Evolutionary conservation across 2,888 invertebrate genomes (phyloP).

Genomic region (Acronicta alni): DNA sequence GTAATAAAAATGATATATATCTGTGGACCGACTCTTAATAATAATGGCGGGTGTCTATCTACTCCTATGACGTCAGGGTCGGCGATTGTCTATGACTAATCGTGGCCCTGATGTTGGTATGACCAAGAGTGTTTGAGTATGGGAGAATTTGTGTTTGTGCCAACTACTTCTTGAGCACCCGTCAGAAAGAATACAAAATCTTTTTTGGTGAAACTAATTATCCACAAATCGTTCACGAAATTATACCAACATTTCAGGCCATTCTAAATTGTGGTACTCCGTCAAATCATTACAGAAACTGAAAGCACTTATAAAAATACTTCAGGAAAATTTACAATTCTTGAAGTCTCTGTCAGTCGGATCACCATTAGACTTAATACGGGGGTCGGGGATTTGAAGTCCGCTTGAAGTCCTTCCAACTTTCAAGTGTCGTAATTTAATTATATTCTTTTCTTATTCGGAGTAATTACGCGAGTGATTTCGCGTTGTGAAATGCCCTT

Average conservation of each 20-base stretch:
- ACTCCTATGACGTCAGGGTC: slow-evolving; percentile 36
- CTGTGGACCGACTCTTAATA: slow-evolving; percentile 34
- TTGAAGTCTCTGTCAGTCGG: slow-evolving; percentile 34
- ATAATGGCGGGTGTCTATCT: slow-evolving; percentile 20
- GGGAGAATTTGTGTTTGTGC: too few relatives aligned
- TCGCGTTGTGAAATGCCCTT: slow-evolving; percentile 39
- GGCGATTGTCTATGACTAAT: background rate
- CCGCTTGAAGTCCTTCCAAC: slow-evolving; percentile 57
- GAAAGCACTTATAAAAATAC: slow-evolving; percentile 28
- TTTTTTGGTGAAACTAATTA: too few relatives aligned
- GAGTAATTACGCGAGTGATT: slow-evolving; percentile 74
- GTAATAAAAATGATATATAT: slow-evolving; percentile 49
- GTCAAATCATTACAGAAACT: slow-evolving; percentile 30
- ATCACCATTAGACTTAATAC: slow-evolving; percentile 54
- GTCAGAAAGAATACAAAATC: too few relatives aligned
- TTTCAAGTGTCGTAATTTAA: slow-evolving; percentile 77
- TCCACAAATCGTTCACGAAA: background rate
- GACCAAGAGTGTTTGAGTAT: too few relatives aligned
- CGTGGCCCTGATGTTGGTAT: background rate
- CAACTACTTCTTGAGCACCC: too few relatives aligned
- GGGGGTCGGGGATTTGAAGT: slow-evolving; percentile 55
- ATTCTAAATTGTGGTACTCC: background rate
- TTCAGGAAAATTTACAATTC: slow-evolving; percentile 33
- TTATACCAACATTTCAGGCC: slow-evolving; percentile 1
- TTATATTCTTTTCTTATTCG: slow-evolving; percentile 72